Evolutionary conservation across 92 coral and sea anemone genomes (phyloP).

Genomic region (Epizoanthus fatuus): DNA sequence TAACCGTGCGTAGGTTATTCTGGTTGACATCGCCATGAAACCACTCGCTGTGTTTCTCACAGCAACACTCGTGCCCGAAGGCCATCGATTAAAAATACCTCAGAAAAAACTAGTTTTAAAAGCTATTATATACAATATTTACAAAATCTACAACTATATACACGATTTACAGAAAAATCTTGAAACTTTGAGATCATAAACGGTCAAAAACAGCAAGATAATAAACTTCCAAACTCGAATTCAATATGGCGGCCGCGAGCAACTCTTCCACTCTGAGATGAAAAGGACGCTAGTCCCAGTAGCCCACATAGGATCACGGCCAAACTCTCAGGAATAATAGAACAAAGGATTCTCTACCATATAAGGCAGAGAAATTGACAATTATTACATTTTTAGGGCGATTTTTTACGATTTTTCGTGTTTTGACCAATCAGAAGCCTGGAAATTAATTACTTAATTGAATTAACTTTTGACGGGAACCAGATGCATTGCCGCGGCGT

Average conservation of each 20-base stretch:
- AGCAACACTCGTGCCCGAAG: neutral
- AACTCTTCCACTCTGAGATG: neutral
- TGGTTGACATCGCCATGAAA: neutral
- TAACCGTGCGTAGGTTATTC: neutral
- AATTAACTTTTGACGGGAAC: neutral
- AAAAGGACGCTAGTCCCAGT: neutral
- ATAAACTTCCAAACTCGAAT: neutral
- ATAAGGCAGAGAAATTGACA: neutral
- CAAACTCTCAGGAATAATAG: neutral
- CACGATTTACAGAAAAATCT: slow-evolving; percentile 4
- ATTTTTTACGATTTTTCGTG: neutral
- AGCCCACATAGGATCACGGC: slow-evolving; percentile 1
- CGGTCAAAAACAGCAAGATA: neutral
- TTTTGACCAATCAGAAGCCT: neutral
- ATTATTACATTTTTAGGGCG: neutral
- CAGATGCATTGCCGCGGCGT: neutral
- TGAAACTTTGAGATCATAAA: neutral
- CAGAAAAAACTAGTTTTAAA: slow-evolving; percentile 1
- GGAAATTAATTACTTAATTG: neutral
- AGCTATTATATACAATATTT: neutral
- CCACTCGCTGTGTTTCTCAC: neutral
- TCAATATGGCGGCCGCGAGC: neutral
- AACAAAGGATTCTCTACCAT: neutral
- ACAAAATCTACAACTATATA: neutral
- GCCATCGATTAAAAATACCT: neutral